Percentiles rank a stretch among this genome's conserved stretches.
These are phyloP conservation scores for Tragelaphus buxtoni DNA, from an alignment of 2,113 vertebrate species.

Conservation along the genomic window DNA sequence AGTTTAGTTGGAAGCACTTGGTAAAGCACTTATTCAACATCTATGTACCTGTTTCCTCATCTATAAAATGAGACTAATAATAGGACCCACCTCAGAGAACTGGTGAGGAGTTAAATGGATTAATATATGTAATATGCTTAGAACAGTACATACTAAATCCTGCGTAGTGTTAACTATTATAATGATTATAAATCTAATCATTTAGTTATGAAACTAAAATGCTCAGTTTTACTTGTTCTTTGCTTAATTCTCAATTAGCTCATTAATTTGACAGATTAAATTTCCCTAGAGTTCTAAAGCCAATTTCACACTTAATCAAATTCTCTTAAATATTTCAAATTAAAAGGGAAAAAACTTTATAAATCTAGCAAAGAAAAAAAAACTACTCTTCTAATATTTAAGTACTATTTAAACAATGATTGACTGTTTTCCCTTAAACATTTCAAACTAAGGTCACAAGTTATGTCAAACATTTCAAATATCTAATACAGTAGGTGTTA, in stretches of 20 bases:
- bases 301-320: slow-evolving; percentile 31
- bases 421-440: not conserved
- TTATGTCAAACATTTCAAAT: not conserved
- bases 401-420: not conserved
- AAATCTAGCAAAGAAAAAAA: not conserved
- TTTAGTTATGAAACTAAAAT: slow-evolving; percentile 30
- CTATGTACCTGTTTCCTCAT: not conserved
- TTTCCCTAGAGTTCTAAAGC: slow-evolving; percentile 19
- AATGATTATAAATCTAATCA: not conserved
- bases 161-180: not conserved
- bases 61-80: not conserved
- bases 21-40: not conserved
- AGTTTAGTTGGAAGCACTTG: not conserved
- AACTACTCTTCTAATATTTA: not conserved
- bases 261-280: slow-evolving; percentile 38
- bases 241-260: slow-evolving; percentile 19
- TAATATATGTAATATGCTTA: not conserved
- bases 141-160: not conserved
- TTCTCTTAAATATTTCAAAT: slow-evolving; percentile 36
- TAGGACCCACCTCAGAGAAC: not conserved
- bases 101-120: not conserved
- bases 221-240: slow-evolving; percentile 24
- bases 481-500: not conserved
- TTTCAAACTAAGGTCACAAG: slow-evolving; percentile 14
- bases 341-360: not conserved